Evolutionary conservation across 2,888 invertebrate genomes (phyloP).

Genomic region (Drosophila barbarae): DNA sequence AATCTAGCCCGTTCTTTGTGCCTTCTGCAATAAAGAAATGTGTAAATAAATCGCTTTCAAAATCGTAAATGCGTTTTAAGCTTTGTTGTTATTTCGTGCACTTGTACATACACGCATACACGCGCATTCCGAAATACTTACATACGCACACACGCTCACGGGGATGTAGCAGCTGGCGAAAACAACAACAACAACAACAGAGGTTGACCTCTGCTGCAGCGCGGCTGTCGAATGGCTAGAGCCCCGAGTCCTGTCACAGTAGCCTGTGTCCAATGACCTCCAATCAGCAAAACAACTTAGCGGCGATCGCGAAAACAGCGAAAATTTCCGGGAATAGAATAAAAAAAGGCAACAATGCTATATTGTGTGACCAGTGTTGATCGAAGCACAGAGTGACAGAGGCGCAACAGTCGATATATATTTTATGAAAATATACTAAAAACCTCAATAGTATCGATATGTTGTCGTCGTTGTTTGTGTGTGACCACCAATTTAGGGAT

Average conservation of each 20-base stretch:
- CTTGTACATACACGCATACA: constrained; percentile 22
- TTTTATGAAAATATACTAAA: not conserved
- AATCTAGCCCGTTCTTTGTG: constrained; percentile 11
- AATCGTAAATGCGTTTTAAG: constrained; percentile 64
- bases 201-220: constrained; percentile 21
- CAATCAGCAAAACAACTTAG: not conserved
- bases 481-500: not conserved
- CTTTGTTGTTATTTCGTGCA: constrained; percentile 42
- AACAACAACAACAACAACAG: constrained; percentile 21
- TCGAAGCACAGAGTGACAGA: not conserved
- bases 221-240: not conserved
- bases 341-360: constrained; percentile 35
- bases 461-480: not conserved
- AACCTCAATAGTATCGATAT: not conserved
- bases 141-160: constrained; percentile 29
- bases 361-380: constrained; percentile 11
- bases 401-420: not conserved
- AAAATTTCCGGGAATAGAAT: constrained; percentile 29
- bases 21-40: constrained; percentile 19
- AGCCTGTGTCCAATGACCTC: constrained; percentile 21
- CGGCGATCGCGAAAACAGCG: constrained; percentile 21
- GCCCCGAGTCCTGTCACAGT: not conserved
- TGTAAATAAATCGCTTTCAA: constrained; percentile 35
- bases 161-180: constrained; percentile 27
- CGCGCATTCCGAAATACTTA: constrained; percentile 23